These are phyloP conservation scores for Ictidomys tridecemlineatus DNA, from an alignment of 2,113 vertebrate species.

Conservation along the genomic window DNA sequence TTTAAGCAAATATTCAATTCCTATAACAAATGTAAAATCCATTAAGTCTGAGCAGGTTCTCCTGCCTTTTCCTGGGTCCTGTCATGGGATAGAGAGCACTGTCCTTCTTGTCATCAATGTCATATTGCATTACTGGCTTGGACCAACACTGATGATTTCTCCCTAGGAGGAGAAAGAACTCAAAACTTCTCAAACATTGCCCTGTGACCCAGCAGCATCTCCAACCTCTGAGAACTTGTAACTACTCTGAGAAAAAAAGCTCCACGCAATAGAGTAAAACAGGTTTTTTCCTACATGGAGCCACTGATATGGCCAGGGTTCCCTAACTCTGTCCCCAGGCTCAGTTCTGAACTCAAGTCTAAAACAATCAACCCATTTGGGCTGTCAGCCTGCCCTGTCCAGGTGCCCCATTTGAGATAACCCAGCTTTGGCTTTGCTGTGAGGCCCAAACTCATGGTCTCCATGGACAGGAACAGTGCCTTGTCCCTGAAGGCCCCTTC, in stretches of 20 bases:
- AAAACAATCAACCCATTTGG: not conserved
- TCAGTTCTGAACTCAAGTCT: not conserved
- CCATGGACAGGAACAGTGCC: accelerated
- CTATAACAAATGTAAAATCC: not conserved
- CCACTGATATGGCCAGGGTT: accelerated
- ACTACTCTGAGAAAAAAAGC: too few relatives aligned
- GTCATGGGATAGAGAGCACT: not conserved
- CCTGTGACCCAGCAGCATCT: not conserved
- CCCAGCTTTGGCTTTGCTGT: not conserved
- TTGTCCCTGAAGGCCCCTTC: not conserved
- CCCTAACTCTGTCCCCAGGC: not conserved
- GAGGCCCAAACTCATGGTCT: not conserved
- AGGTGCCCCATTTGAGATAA: not conserved
- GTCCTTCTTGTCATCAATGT: not conserved
- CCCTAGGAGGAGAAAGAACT: not conserved
- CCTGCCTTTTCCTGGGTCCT: not conserved
- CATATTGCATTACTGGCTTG: not conserved
- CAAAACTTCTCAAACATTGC: not conserved
- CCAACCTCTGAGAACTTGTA: not conserved
- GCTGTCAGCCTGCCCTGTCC: not conserved
- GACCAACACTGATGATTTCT: not conserved
- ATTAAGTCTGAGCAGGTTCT: not conserved
- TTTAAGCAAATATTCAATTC: conserved; percentile 4
- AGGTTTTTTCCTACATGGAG: not conserved
- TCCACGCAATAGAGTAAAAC: not conserved